These are phyloP conservation scores for Phyto melanocephala DNA, from an alignment of 2,888 invertebrate genomes.

Conservation along the genomic window DNA sequence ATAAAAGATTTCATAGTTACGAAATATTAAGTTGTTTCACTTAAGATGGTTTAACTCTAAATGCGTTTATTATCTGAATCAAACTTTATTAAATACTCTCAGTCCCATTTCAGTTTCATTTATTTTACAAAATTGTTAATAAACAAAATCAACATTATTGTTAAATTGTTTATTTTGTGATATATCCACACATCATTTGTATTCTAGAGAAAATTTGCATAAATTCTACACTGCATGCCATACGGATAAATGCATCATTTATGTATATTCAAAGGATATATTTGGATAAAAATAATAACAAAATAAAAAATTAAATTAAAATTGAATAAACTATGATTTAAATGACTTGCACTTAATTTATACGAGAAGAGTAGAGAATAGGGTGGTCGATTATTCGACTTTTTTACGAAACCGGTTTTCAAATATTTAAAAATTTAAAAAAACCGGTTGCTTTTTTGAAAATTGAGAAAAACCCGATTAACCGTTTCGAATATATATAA, in stretches of 20 bases:
- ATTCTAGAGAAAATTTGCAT: slow-evolving; percentile 50
- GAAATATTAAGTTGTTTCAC: background rate
- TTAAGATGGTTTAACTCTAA: slow-evolving; percentile 13
- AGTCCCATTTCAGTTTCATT: background rate
- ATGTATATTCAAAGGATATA: too few species aligned
- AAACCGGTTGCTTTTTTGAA: too few species aligned
- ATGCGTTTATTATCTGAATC: background rate
- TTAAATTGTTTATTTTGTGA: slow-evolving; percentile 31
- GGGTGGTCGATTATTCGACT: too few species aligned
- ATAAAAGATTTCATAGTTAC: slow-evolving; percentile 48
- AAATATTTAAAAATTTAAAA: too few species aligned
- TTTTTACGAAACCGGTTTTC: too few species aligned
- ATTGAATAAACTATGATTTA: too few species aligned
- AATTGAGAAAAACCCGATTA: too few species aligned
- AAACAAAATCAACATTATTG: slow-evolving; percentile 39
- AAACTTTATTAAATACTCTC: slow-evolving; percentile 40
- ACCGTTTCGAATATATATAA: too few species aligned
- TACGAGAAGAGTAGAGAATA: too few species aligned
- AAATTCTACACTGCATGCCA: slow-evolving; percentile 6
- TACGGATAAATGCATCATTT: too few species aligned
- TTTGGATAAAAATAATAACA: background rate
- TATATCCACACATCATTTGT: slow-evolving; percentile 11
- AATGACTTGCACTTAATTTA: too few species aligned
- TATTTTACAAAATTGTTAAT: slow-evolving; percentile 43
- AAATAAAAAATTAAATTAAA: background rate